These are phyloP conservation scores for Halyomorpha halys DNA, from an alignment of 1,140 invertebrate genomes.

Conservation along the genomic window DNA sequence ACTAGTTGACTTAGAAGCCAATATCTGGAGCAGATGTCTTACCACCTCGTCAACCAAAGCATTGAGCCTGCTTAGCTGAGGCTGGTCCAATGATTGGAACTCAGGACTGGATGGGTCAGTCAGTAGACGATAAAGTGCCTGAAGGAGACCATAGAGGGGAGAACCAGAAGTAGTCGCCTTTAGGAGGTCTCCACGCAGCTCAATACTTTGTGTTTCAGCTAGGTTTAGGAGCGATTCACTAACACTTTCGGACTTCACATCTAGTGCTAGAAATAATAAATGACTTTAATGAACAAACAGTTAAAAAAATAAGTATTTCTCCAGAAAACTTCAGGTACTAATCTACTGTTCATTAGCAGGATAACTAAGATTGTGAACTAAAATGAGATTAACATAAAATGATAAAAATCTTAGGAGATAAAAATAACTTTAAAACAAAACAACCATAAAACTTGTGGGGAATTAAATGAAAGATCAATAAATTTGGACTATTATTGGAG, in stretches of 20 bases:
- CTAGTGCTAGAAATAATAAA: background rate
- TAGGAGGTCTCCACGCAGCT: slow-evolving; percentile 37
- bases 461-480: no score
- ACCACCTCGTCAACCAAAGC: slow-evolving; percentile 36
- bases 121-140: slow-evolving; percentile 32
- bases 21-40: slow-evolving; percentile 35
- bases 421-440: no score
- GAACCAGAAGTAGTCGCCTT: slow-evolving; percentile 34
- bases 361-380: no score
- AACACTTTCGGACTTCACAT: slow-evolving; percentile 13
- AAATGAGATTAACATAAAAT: no score
- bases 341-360: no score
- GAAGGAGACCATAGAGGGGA: slow-evolving; percentile 37
- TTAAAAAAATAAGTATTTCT: no score
- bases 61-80: slow-evolving; percentile 33
- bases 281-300: no score
- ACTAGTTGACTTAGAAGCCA: slow-evolving; percentile 35
- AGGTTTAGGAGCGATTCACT: slow-evolving; percentile 30
- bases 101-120: slow-evolving; percentile 31
- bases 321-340: no score
- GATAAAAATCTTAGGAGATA: no score
- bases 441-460: no score
- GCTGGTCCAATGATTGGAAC: slow-evolving; percentile 20
- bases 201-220: slow-evolving; percentile 33
- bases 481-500: no score